phyloP scores from a whole-genome alignment of 2,797 vertebrate species.

The Alfaro cultratus region DNA sequence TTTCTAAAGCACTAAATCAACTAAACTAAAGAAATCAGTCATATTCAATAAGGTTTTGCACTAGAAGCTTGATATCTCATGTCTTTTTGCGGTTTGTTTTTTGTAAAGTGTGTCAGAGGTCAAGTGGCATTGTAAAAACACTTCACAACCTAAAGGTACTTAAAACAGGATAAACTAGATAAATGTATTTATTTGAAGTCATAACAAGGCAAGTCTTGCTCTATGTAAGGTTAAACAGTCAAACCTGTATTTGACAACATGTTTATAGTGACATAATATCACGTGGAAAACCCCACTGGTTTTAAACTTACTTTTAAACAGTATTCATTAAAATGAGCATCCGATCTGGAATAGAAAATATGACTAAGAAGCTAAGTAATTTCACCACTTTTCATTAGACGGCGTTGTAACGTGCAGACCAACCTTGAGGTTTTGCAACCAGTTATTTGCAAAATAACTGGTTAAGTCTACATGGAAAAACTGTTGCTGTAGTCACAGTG shows the following conservation, averaged over 20 bases:
- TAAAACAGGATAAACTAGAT: neutral
- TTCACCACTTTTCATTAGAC: neutral
- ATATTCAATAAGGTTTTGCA: neutral
- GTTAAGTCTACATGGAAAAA: too few species aligned
- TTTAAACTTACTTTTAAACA: neutral
- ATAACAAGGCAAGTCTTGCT: neutral
- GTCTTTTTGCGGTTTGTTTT: neutral
- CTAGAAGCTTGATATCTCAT: neutral
- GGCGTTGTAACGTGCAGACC: neutral
- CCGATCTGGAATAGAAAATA: neutral
- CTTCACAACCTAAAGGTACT: neutral
- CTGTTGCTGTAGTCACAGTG: too few species aligned
- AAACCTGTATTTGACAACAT: neutral
- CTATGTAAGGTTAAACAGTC: neutral
- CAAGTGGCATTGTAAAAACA: neutral
- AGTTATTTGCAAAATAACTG: too few species aligned
- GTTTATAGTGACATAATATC: neutral
- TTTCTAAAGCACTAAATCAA: too few species aligned
- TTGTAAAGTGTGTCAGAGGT: neutral
- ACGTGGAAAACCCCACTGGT: neutral
- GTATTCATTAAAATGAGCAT: neutral
- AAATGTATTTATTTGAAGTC: neutral
- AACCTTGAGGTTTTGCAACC: neutral
- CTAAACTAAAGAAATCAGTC: too few species aligned
- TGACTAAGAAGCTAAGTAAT: neutral